Base-by-base conservation (phyloP, 2,797 vertebrate species). In the Melanogrammus aeglefinus region DNA sequence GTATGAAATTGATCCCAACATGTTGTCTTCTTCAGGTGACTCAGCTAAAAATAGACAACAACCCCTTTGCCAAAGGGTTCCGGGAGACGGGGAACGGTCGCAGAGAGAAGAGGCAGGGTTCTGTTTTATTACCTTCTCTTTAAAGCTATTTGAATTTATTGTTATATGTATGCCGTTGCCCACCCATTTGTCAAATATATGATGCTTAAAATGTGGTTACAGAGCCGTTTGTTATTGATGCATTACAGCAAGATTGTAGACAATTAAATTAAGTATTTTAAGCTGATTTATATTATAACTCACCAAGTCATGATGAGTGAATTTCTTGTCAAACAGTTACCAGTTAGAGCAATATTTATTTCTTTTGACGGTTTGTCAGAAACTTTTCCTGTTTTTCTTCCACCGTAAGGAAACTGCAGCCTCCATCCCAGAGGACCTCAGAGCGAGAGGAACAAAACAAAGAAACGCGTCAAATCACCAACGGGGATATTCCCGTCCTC, bases 11-110 rank as follows among this genome's bases (percentile, higher is more conserved):
- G 5, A 21, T 63, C 4, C 0, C 3, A 66, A 66, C 9, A 51
- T 63, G 57, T 63, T 63, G 21, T 69, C 63, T 21, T 44, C 78
- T 75, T 79, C 80, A 94, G 94, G 92, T 94, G 70, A 98, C 97
- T 0, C 97, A 99, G 86, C 93, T 99, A 92, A 98, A 99, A 94
- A 99, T 99, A 83, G 97, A 99, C 92, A 96, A 98, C 88, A 99
- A 99, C 76, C 97, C 97, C 0, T 99, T 99, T 69, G 97, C 97
- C 10, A 98, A 99, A 90, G 97, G 97, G 82, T 99, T 99, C 89
- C 91, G 97, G 77, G 96, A 98, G 90, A 97, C 96, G 0, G 97
- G 97, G 36, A 98, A 98, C 87, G 96, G 97, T 66, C 94, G 96
- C 81, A 93, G 97, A 90, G 97, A 98, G 79, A 99, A 98, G 91